Evolutionary conservation across 1,140 invertebrate species (phyloP).

Genomic region (Aphaenogaster rudis): DNA sequence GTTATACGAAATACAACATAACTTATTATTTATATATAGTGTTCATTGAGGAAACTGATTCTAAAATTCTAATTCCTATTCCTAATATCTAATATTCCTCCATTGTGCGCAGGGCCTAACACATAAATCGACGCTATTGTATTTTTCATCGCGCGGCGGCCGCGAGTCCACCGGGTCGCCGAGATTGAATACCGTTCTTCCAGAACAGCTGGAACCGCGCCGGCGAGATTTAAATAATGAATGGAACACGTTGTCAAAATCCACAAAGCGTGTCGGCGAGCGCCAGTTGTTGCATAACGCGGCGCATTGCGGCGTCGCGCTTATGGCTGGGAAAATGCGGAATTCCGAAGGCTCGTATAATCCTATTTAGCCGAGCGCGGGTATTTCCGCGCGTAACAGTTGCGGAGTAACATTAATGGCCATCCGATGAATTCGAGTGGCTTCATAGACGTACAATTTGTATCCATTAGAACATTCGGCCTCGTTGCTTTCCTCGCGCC

Average conservation of each 20-base stretch:
- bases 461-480: conserved; percentile 13
- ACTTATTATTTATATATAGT: too few relatives aligned
- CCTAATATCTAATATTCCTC: too few relatives aligned
- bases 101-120: neutral
- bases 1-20: too few relatives aligned
- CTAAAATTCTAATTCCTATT: too few relatives aligned
- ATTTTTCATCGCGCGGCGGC: neutral
- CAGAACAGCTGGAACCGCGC: conserved; percentile 5
- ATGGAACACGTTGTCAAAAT: conserved; percentile 78
- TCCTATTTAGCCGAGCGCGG: conserved; percentile 53
- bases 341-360: conserved; percentile 63
- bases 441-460: neutral
- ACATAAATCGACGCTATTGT: conserved; percentile 31
- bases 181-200: conserved; percentile 31
- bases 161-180: neutral
- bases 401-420: conserved; percentile 27
- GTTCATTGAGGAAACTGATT: too few relatives aligned
- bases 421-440: neutral
- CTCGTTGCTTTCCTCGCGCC: neutral
- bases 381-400: conserved; percentile 61
- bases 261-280: conserved; percentile 77
- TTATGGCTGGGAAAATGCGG: conserved; percentile 75
- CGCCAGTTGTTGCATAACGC: conserved; percentile 72
- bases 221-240: conserved; percentile 69
- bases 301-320: conserved; percentile 65